Conservation (phyloP, 2,113 vertebrate species). For the Lonchura striata region DNA sequence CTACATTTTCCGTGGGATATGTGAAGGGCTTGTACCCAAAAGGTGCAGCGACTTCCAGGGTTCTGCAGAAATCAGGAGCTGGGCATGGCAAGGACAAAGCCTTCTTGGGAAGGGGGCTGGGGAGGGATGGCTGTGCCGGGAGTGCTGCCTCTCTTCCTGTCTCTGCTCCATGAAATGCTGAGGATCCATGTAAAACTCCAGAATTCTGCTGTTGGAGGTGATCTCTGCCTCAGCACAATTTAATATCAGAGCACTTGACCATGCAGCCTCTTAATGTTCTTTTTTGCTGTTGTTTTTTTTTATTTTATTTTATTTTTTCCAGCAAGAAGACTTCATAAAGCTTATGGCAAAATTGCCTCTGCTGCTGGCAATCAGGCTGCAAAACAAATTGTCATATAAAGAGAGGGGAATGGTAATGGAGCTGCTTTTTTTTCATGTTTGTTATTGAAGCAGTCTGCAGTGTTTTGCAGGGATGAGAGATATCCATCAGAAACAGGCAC, state of each 20-base stretch:
- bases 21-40: not conserved
- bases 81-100: not conserved
- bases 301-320: too few species aligned
- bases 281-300: not conserved
- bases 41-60: not conserved
- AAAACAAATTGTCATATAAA: not conserved
- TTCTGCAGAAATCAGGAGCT: not conserved
- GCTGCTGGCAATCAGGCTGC: not conserved
- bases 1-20: rapidly evolving
- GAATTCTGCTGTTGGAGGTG: not conserved
- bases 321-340: not conserved
- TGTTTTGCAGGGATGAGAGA: not conserved
- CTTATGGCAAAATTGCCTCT: not conserved
- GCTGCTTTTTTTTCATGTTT: not conserved
- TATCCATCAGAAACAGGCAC: not conserved
- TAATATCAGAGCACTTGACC: not conserved
- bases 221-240: not conserved
- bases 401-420: not conserved
- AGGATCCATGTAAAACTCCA: not conserved
- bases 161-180: not conserved
- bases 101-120: not conserved
- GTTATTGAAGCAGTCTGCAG: not conserved
- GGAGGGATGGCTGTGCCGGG: not conserved
- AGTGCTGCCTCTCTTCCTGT: not conserved
- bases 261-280: not conserved